A percentile compares a stretch with the other conserved stretches of the same genome.
Evolutionary conservation across 1,140 invertebrate species (phyloP).

Genomic region (Drosophila fuyamai): DNA sequence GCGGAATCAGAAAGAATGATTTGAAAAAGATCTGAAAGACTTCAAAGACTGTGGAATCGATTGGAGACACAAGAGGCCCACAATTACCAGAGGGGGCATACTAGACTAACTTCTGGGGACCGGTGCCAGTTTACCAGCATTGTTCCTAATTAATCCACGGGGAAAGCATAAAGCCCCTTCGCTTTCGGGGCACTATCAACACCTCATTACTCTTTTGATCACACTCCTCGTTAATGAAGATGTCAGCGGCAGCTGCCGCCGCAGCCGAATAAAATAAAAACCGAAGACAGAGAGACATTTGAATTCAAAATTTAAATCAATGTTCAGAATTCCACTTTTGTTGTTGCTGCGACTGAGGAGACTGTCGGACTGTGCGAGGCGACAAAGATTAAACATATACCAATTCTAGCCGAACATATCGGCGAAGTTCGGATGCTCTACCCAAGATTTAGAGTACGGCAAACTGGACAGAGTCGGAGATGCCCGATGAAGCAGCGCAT

Average conservation of each 20-base stretch:
- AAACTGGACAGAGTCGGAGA: background rate
- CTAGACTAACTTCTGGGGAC: conserved; percentile 44
- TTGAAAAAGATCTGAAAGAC: conserved; percentile 14
- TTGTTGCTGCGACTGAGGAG: conserved; percentile 29
- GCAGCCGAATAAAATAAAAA: conserved; percentile 42
- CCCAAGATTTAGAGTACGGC: background rate
- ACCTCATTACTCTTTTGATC: conserved; percentile 84
- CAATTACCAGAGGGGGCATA: conserved; percentile 45
- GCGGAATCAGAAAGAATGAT: background rate
- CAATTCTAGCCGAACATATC: conserved; percentile 27
- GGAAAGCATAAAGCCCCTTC: conserved; percentile 58
- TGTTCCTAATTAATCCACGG: conserved; percentile 58
- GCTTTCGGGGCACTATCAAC: conserved; percentile 76
- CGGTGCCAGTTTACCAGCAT: conserved; percentile 11
- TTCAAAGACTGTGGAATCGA: conserved; percentile 17
- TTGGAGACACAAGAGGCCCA: conserved; percentile 36
- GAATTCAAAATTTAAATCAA: conserved; percentile 76
- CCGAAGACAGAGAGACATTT: conserved; percentile 33
- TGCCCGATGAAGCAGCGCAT: conserved; percentile 26
- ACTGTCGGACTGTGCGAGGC: conserved; percentile 47
- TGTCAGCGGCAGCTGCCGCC: conserved; percentile 61
- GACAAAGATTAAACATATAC: conserved; percentile 82
- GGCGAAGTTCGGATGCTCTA: conserved; percentile 37
- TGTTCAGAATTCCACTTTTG: conserved; percentile 68
- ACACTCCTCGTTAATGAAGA: conserved; percentile 82